Evolutionary conservation across 2,888 invertebrate genomes (phyloP), one percentile per base, ranked within the genome.

Genomic region (Ornithoptera alexandrae): DNA sequence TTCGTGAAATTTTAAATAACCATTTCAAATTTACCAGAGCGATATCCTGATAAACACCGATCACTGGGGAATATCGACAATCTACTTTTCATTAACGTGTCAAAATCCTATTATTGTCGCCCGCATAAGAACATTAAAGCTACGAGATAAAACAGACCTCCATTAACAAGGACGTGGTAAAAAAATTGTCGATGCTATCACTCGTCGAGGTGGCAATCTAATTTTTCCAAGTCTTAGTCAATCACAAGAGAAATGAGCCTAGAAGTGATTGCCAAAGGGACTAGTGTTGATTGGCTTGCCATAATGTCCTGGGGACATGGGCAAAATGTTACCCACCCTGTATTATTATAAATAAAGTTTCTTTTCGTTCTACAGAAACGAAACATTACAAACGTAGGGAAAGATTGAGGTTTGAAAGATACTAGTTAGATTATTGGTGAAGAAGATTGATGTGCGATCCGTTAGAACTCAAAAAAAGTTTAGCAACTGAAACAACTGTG

Each of bases 121-220:
- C 91, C 90, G 90, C 90, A 90, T 90, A 89, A 90, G 86, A 81
- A 89, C 86, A 90, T 92, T 92, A 91, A 84, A 84, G 84, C 81
- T 82, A 81, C 76, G 91, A 92, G 91, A 92, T 92, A 92, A 92
- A 92, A 90, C 92, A 92, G 92, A 84, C 86, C 76, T 84, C 91
- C 89, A 92, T 92, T 92, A 92, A 89, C 79, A 80, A 83, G 77
- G 80, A 79, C 83, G 80, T 81, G 80, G 77, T 81, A 87, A 88
- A 87, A 90, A 89, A 81, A 73, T 84, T 82, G 81, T 81, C 89
- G 90, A 91, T 87, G 81, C 80, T 84, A 91, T 91, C 90, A 79
- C 76, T 81, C 81, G 82, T 85, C 80, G 87, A 90, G 89, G 91
- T 89, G 92, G 89, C 87, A 90, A 90, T 91, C 89, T 82, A 89